These are phyloP conservation scores for Euschistus heros DNA, from an alignment of 1,140 invertebrate species.

Conservation along the genomic window DNA sequence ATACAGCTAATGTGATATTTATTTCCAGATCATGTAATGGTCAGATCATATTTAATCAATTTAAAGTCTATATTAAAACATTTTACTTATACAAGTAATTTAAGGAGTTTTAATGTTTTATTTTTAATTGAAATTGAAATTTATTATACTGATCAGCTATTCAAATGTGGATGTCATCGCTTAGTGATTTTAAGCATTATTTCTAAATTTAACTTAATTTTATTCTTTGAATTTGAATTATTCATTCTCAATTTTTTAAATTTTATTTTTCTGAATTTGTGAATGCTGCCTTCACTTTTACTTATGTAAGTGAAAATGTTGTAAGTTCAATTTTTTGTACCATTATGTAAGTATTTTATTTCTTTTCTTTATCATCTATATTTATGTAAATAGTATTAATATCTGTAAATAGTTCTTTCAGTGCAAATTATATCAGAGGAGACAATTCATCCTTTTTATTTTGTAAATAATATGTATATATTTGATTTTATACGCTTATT, in stretches of 20 bases:
- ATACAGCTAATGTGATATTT: constrained; percentile 4
- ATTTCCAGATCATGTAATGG: not conserved
- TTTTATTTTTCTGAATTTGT: too few relatives aligned
- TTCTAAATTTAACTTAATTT: too few relatives aligned
- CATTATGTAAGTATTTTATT: not conserved
- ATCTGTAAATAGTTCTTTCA: not conserved
- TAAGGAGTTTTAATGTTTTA: not conserved
- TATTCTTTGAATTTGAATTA: too few relatives aligned
- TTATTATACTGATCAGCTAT: not conserved
- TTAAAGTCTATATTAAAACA: not conserved
- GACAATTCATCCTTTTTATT: not conserved
- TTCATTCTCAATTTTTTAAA: too few relatives aligned
- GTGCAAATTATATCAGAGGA: not conserved
- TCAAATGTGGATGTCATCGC: not conserved
- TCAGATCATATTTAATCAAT: not conserved
- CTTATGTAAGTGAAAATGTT: not conserved
- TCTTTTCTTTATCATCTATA: not conserved
- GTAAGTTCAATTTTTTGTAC: not conserved
- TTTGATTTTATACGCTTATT: constrained; percentile 17
- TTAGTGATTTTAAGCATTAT: too few relatives aligned
- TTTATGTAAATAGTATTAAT: not conserved
- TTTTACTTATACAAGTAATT: not conserved
- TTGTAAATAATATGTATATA: not conserved
- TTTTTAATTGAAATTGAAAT: not conserved
- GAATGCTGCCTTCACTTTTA: too few relatives aligned